Conservation (phyloP, 2,888 invertebrate genomes). For the Leptopilina syphax region DNA sequence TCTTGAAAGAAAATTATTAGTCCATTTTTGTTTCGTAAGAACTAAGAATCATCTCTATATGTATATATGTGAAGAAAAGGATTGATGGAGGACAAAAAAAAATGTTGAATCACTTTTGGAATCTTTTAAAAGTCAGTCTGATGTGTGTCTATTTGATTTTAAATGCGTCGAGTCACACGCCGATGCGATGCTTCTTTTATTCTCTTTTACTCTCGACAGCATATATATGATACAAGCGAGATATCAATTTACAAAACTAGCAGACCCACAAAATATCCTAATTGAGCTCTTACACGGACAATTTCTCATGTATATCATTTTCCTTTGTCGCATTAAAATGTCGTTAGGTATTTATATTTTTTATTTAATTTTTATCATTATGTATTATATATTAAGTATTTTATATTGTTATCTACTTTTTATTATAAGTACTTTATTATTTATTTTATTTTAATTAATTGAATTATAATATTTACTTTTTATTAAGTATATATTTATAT, state of each 20-base stretch:
- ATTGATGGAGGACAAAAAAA: constrained; percentile 36
- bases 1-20: neutral
- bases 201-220: constrained; percentile 18
- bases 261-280: constrained; percentile 25
- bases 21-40: constrained; percentile 6
- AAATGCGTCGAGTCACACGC: constrained; percentile 35
- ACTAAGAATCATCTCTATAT: too few relatives aligned
- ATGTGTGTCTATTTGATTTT: constrained; percentile 23
- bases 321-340: neutral
- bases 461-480: too few relatives aligned
- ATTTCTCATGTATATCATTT: neutral
- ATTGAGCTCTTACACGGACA: constrained; percentile 20
- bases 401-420: too few relatives aligned
- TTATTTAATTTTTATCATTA: neutral
- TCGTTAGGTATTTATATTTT: neutral
- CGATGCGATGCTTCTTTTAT: constrained; percentile 12
- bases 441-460: too few relatives aligned
- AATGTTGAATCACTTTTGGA: constrained; percentile 29
- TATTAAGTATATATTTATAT: too few relatives aligned
- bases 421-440: too few relatives aligned
- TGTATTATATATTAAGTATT: neutral
- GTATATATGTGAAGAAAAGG: constrained; percentile 3
- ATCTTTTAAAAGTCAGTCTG: constrained; percentile 14
- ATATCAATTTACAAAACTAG: constrained; percentile 34
- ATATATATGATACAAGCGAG: constrained; percentile 27